Evolutionary conservation across 2,888 invertebrate species (phyloP), one percentile per base, ranked within the genome.

Genomic region (Coenonympha glycerion): DNA sequence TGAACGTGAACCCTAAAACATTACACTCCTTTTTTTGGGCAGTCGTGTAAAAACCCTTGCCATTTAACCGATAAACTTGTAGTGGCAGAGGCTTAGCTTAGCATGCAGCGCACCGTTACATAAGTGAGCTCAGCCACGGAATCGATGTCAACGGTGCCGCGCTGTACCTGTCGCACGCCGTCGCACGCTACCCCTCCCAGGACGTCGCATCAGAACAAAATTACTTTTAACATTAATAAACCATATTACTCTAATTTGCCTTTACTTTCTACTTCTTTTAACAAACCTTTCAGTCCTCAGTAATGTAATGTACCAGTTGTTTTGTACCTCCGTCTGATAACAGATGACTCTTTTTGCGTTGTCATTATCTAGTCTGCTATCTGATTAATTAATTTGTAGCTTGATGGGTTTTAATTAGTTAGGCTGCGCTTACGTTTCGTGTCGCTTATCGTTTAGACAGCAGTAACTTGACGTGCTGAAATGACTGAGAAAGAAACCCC

Each of bases 151-250:
- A 52, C 57, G 57, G 76, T 71, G 61, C 73, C 65, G 58, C 64
- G 58, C 54, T 53, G 76, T 66, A 64, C 72, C 70, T 49, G 66
- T 68, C 48, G 33, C 55, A 61, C 63, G 67, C 79, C 78, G 78
- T 74, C 68, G 68, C 79, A 76, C 79, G 79, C 73, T 61, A 77
- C 71, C 61, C 57, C 65, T 65, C 62, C 58, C 62, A 68, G 68
- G 68, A 51, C 68, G 59, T 64, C 66, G 68, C 72, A 76, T 74
- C 73, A 65, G 68, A 77, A 76, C 71, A 64, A 82, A 83, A 83
- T 85, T 83, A 86, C 83, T 77, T 77, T 76, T 75, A 73, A 81
- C 84, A 82, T 85, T 87, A 85, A 85, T 81, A 85, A 81, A 76
- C 79, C 79, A 81, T 81, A 81, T 79, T 82, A 76, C 79, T 83